Evolutionary conservation across 2,113 vertebrate genomes (phyloP).

Genomic region (Hydrolagus affinis): DNA sequence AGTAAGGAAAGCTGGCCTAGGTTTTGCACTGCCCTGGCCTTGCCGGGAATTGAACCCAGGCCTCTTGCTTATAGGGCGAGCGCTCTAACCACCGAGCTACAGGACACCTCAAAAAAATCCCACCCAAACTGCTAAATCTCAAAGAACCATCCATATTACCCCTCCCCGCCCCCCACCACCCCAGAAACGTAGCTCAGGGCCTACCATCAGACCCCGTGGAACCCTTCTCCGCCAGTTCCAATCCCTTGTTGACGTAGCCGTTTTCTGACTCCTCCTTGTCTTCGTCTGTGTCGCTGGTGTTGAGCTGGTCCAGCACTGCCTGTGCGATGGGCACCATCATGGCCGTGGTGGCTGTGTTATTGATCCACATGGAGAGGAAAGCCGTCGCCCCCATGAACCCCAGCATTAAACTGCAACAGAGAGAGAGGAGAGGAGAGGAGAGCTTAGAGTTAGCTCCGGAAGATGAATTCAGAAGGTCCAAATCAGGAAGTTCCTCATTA

Average conservation of each 20-base stretch:
- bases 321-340: constrained; percentile 87
- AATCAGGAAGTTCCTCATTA: background rate
- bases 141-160: too few species aligned
- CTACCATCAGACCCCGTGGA: background rate
- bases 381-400: constrained; percentile 85
- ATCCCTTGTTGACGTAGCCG: background rate
- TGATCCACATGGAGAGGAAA: constrained; percentile 97
- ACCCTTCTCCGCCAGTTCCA: background rate
- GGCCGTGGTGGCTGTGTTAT: constrained; percentile 84
- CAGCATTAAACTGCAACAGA: constrained; percentile 64
- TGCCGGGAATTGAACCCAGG: too few species aligned
- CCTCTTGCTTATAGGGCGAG: too few species aligned
- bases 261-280: background rate
- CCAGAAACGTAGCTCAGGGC: too few species aligned
- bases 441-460: background rate
- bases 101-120: too few species aligned
- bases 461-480: background rate
- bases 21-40: too few species aligned
- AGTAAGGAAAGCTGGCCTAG: too few species aligned
- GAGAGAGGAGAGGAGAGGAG: background rate
- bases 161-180: too few species aligned
- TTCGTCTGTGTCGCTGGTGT: too few species aligned
- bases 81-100: too few species aligned
- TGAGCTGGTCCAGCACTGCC: background rate
- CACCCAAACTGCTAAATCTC: too few species aligned